Evolutionary conservation across 2,113 vertebrate genomes (phyloP).

Genomic region (Notechis scutatus): DNA sequence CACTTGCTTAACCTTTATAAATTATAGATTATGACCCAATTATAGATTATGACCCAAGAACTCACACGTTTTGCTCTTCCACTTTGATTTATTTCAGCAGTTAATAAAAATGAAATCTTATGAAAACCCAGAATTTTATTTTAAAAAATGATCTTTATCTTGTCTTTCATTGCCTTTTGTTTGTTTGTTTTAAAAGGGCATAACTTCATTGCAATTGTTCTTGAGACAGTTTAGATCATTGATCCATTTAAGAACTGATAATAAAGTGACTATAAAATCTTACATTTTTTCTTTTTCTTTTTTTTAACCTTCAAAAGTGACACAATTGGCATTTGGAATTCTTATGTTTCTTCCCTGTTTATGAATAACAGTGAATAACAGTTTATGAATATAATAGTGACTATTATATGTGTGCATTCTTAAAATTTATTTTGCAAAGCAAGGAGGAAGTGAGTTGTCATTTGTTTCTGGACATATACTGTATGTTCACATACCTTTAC

Average conservation of each 20-base stretch:
- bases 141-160: slow-evolving; percentile 6
- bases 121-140: neutral
- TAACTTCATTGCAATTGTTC: slow-evolving; percentile 31
- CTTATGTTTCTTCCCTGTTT: slow-evolving; percentile 43
- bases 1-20: slow-evolving; percentile 10
- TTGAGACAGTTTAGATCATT: slow-evolving; percentile 55
- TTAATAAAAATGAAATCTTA: slow-evolving; percentile 43
- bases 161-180: neutral
- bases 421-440: slow-evolving; percentile 50
- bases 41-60: neutral
- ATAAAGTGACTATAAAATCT: slow-evolving; percentile 33
- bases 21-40: neutral
- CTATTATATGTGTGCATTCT: slow-evolving; percentile 40
- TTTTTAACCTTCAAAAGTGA: slow-evolving; percentile 52
- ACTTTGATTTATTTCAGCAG: slow-evolving; percentile 39
- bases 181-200: neutral
- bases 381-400: too few relatives aligned
- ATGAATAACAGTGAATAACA: neutral
- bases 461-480: neutral
- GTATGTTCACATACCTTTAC: neutral
- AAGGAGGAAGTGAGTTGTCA: slow-evolving; percentile 5
- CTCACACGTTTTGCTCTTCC: neutral
- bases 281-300: slow-evolving; percentile 45
- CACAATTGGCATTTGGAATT: slow-evolving; percentile 56
- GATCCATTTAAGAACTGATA: slow-evolving; percentile 56